phyloP scores from a whole-genome alignment of 2,888 invertebrate genomes.

The Tipula vernalis region DNA sequence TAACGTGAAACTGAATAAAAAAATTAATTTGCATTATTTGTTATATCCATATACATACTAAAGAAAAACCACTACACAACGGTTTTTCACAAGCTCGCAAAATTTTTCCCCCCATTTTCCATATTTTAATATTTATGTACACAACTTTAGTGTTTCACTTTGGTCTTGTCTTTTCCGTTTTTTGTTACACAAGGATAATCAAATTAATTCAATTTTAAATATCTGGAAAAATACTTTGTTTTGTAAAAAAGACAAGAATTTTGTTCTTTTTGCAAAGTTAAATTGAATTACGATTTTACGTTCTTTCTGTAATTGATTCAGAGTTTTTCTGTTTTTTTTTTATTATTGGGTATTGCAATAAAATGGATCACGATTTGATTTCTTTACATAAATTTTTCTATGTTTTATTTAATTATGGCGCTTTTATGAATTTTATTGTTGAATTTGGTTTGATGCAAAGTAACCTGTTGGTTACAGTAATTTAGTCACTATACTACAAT shows the following conservation, averaged over 20 bases:
- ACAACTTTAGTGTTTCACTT: background rate
- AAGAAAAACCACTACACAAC: background rate
- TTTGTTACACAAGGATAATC: background rate
- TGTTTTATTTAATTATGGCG: too few relatives aligned
- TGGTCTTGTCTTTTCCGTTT: background rate
- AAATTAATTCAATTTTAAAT: background rate
- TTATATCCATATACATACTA: background rate
- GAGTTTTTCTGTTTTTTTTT: background rate
- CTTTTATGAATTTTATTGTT: too few relatives aligned
- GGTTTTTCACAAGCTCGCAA: background rate
- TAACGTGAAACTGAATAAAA: background rate
- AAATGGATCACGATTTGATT: too few relatives aligned
- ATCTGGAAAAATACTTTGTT: background rate
- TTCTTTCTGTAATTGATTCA: background rate
- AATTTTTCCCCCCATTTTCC: background rate
- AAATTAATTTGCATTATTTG: background rate
- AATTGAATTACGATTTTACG: background rate
- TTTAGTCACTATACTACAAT: too few relatives aligned
- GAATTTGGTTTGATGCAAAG: too few relatives aligned
- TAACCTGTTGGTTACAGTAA: too few relatives aligned
- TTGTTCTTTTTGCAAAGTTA: background rate
- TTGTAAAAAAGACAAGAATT: background rate
- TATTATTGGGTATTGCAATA: too few relatives aligned
- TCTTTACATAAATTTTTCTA: too few relatives aligned
- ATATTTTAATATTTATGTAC: background rate